Base-by-base conservation (phyloP, 2,113 vertebrate genomes). In the Pelodiscus sinensis region DNA sequence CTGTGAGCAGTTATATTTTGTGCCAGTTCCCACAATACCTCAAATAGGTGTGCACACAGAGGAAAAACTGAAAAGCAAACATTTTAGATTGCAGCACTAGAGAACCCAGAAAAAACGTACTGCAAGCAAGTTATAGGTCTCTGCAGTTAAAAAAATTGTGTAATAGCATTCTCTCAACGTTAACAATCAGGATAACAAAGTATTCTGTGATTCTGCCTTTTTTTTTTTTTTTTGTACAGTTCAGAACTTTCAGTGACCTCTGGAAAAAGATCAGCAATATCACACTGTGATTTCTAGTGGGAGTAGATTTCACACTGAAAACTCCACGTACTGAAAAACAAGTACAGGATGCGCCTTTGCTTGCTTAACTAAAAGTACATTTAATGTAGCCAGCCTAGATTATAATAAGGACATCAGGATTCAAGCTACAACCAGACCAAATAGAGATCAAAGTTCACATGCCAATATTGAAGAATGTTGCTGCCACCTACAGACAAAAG, bases 401-500 rank as follows among this genome's bases (percentile, higher is more conserved):
- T 89, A 68, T 2, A 27, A 58, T 71, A 73, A 77, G 54, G 81
- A 10, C 2, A 22, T 3, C 58, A 35, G 44, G 58, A 81, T 87
- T 78, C 52, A 58, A 84, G 22, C 4, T 73, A 24, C 21, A 12
- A 24, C 21, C 31, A 9, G 22, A 14, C 52, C 19, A 14, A 18
- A 68, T 44, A 2, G 0, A 3, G 12, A 75, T 8, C 2, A 22
- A 31, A 88, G 29, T 81, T 31, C 81, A 91, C 92, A 80, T 24
- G 21, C 7, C 73, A 80, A 92, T n/a, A 2, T 0, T 16, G 78
- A 86, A 96, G 97, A 85, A 89, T 94, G n/a, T 85, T 97, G 88
- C 97, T 98, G 98, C 97, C 98, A 98, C 95, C 98, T 98, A 94
- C 50, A 78, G 98, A 94, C 51, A 50, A 87, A 77, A 62, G 0